phyloP scores from a whole-genome alignment of 2,797 vertebrate genomes.

The Tokudaia tokunoshimensis region DNA sequence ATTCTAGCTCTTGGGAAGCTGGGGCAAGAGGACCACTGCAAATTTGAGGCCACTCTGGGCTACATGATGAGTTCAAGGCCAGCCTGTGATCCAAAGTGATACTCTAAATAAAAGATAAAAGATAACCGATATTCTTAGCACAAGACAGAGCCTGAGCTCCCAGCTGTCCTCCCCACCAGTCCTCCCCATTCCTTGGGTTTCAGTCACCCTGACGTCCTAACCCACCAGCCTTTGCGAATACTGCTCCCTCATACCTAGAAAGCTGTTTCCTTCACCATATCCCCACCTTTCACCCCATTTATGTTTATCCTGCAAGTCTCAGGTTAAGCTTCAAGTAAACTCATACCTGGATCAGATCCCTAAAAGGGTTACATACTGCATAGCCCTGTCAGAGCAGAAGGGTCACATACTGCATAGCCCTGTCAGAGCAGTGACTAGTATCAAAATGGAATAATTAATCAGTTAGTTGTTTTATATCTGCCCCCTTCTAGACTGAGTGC shows the following conservation, averaged over 20 bases:
- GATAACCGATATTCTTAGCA: neutral
- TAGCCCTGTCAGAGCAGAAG: neutral
- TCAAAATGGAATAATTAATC: neutral
- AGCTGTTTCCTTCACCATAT: neutral
- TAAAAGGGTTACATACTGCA: neutral
- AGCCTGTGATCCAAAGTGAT: neutral
- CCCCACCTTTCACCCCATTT: neutral
- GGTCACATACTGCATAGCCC: neutral
- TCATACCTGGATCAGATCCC: slow-evolving; percentile 15
- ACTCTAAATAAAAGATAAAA: neutral
- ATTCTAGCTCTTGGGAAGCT: neutral
- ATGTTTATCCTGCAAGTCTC: slow-evolving; percentile 38
- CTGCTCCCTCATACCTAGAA: neutral
- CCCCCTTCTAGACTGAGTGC: neutral
- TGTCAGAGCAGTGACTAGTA: neutral
- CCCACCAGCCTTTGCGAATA: neutral
- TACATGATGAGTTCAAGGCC: neutral
- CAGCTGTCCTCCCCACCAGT: neutral
- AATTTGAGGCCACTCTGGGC: neutral
- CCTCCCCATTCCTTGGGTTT: neutral
- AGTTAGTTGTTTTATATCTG: neutral
- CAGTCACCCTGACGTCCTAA: neutral
- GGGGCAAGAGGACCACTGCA: neutral
- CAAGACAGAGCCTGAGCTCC: neutral
- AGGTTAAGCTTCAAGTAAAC: neutral